Evolutionary conservation across 1,140 invertebrate species (phyloP), one percentile per base, ranked within the genome.

Genomic region (Drosophila guanche): DNA sequence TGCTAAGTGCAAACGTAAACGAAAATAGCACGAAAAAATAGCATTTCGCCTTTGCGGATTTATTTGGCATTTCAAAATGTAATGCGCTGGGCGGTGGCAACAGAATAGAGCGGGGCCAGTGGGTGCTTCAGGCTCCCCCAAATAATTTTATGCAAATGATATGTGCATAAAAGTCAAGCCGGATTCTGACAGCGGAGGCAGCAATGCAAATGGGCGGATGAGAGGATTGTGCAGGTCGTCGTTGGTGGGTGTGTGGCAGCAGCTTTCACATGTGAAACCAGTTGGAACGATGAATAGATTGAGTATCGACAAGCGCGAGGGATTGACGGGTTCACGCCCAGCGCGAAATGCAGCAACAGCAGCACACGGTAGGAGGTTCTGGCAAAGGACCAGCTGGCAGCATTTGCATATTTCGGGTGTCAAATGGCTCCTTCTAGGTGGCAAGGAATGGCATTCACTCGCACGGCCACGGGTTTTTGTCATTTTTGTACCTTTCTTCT

Each of bases 71-170:
- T 77, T 81, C 53, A 77, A 73, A 86, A 86, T 81, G 86, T 85
- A 85, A 85, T 86, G 77, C 77, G 56, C 69, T 69, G 50, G 68
- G 57, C 27, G 59, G 63, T 43, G 65, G 43, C 48, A 62, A 62
- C 6, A 16, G 16, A 20, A 20, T 20, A 20, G 16, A 20, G 16
- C 1, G 16, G 16, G 16, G 16, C 16, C 16, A 20, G 16, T 1
- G 16, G 16, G 1, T 20, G 16, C 43, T n/a, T n/a, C n/a, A n/a
- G n/a, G n/a, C n/a, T 54, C 69, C 29, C 8, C 16, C 16, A 89
- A 89, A 90, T 90, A 90, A 90, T 90, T 80, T 86, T 86, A 90
- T 90, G 86, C 86, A 90, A 90, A 90, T 90, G 86, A 90, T 90
- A 90, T 90, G 86, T 90, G 86, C 86, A 90, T 90, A 79, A 90